phyloP scores from a whole-genome alignment of 2,888 invertebrate species.

The Lasioglossum calceatum region DNA sequence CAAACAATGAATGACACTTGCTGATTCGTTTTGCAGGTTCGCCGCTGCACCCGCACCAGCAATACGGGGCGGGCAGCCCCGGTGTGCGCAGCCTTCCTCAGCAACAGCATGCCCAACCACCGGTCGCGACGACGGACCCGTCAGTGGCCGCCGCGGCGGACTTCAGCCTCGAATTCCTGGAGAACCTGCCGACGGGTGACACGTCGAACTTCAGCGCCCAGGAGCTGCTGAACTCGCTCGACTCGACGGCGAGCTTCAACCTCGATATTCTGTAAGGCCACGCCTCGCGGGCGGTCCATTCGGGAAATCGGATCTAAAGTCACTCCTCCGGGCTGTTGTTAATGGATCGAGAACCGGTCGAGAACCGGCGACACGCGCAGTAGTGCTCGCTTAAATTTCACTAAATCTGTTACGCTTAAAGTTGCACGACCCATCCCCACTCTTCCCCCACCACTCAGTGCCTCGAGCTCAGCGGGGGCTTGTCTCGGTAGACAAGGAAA shows the following conservation, averaged over 20 bases:
- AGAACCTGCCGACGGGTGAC: conserved; percentile 92
- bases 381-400: neutral
- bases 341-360: neutral
- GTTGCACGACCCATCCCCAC: neutral
- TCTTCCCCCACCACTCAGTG: neutral
- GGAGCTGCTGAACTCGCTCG: conserved; percentile 93
- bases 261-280: conserved; percentile 82
- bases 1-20: neutral
- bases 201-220: conserved; percentile 92
- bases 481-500: neutral
- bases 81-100: conserved; percentile 79
- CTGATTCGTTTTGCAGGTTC: conserved; percentile 74
- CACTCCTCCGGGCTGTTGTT: conserved; percentile 15
- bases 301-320: conserved; percentile 46
- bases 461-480: neutral
- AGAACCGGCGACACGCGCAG: neutral
- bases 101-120: conserved; percentile 73
- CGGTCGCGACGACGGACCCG: conserved; percentile 78
- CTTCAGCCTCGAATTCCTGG: conserved; percentile 94
- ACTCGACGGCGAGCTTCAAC: conserved; percentile 88
- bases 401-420: neutral
- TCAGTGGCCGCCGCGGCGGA: conserved; percentile 85
- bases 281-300: conserved; percentile 58
- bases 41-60: conserved; percentile 84
- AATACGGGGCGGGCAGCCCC: conserved; percentile 81